phyloP scores from a whole-genome alignment of 1,140 invertebrate species.

The Aphidius gifuensis region DNA sequence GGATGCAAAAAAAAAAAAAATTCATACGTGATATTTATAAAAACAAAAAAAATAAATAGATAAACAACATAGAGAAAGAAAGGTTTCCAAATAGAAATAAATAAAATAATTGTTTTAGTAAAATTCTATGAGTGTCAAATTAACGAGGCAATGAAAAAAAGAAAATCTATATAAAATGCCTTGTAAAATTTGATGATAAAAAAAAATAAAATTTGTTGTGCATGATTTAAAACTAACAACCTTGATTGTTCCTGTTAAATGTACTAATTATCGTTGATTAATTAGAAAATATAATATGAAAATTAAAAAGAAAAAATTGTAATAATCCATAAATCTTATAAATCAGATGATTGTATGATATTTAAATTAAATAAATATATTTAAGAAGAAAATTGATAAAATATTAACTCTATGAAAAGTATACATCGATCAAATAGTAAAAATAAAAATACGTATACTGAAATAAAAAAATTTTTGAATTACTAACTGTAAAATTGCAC shows the following conservation, averaged over 20 bases:
- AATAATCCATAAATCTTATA: neutral
- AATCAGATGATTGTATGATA: constrained; percentile 19
- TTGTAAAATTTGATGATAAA: too few relatives aligned
- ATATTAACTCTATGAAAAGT: neutral
- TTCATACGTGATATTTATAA: constrained; percentile 15
- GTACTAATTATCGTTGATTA: constrained; percentile 17
- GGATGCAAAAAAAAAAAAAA: constrained; percentile 7
- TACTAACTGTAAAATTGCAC: too few relatives aligned
- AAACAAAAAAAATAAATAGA: constrained; percentile 10
- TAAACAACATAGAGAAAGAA: constrained; percentile 5
- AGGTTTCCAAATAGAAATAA: neutral
- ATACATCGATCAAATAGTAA: too few relatives aligned
- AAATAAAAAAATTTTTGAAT: too few relatives aligned
- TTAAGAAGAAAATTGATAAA: neutral
- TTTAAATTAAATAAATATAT: neutral
- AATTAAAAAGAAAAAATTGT: constrained; percentile 4
- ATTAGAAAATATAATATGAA: constrained; percentile 17
- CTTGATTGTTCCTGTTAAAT: constrained; percentile 16
- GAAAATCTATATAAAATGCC: neutral
- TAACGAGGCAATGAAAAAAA: neutral
- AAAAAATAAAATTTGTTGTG: constrained; percentile 5
- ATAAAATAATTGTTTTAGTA: constrained; percentile 1
- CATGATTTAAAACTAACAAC: constrained; percentile 6
- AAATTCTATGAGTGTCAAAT: neutral
- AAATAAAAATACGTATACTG: too few relatives aligned